Evolutionary conservation across 1,140 invertebrate species (phyloP).

Genomic region (Bombus breviceps): DNA sequence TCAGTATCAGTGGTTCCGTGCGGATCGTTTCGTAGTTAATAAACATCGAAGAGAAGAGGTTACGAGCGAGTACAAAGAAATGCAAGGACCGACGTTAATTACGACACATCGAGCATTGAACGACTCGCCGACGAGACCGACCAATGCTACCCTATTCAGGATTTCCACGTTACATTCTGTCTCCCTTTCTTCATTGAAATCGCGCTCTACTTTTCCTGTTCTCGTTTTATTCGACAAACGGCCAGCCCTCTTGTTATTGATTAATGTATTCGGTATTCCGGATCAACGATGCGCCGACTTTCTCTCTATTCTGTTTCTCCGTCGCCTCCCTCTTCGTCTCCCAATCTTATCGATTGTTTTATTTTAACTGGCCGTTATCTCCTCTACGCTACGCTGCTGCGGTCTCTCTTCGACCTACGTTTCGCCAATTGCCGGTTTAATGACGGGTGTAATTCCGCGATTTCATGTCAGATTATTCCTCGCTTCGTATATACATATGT

Average conservation of each 20-base stretch:
- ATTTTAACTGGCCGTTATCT: constrained; percentile 63
- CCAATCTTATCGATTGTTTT: constrained; percentile 65
- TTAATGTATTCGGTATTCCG: constrained; percentile 68
- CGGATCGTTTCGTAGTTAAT: constrained; percentile 27
- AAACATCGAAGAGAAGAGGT: constrained; percentile 28
- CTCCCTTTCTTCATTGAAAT: constrained; percentile 51
- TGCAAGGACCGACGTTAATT: constrained; percentile 58
- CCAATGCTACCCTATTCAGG: constrained; percentile 59
- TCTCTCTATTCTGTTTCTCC: constrained; percentile 30
- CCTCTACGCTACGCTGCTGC: constrained; percentile 31
- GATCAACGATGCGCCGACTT: constrained; percentile 61
- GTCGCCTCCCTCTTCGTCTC: background rate
- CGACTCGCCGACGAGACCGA: constrained; percentile 42
- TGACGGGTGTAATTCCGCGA: constrained; percentile 43
- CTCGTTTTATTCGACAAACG: constrained; percentile 55
- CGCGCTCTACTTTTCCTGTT: constrained; percentile 39
- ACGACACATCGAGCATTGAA: constrained; percentile 63
- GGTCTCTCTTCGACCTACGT: constrained; percentile 39
- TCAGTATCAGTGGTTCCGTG: background rate
- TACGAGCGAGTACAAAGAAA: constrained; percentile 14
- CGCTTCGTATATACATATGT: background rate
- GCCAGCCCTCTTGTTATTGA: constrained; percentile 59
- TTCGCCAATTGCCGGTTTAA: constrained; percentile 29
- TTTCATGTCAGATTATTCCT: constrained; percentile 29
- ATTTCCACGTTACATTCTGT: constrained; percentile 47